Evolutionary conservation across 1,140 invertebrate species (phyloP).

Genomic region (Zophobas atratus): DNA sequence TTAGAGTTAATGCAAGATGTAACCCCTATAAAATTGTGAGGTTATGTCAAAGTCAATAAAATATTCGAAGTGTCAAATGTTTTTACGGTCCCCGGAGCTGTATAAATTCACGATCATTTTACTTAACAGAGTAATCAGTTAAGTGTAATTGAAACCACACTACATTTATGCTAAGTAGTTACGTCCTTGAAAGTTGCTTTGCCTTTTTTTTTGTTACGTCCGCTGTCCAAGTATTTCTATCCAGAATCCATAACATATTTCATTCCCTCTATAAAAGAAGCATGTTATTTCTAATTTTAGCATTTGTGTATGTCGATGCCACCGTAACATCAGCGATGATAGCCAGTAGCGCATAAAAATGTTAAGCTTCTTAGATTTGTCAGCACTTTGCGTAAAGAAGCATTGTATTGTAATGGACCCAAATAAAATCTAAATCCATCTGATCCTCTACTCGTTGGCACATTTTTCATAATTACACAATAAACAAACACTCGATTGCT

Average conservation of each 20-base stretch:
- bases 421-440: too few species aligned
- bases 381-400: neutral
- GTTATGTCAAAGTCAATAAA: neutral
- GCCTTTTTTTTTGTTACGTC: too few species aligned
- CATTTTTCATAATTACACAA: neutral
- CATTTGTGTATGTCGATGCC: neutral
- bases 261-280: too few species aligned
- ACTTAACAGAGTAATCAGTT: neutral
- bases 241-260: too few species aligned
- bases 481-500: neutral
- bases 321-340: neutral
- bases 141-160: slow-evolving; percentile 1
- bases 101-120: neutral
- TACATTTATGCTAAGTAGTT: neutral
- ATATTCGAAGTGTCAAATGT: neutral
- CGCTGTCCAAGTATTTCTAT: too few species aligned
- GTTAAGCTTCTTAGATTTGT: slow-evolving; percentile 6
- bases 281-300: too few species aligned
- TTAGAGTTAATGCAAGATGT: neutral
- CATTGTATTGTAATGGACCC: neutral
- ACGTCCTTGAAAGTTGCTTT: too few species aligned
- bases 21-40: neutral
- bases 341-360: neutral
- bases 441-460: neutral
- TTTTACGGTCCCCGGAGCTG: neutral